Evolutionary conservation across 2,797 vertebrate genomes (phyloP), one percentile per base, ranked within the genome.

Genomic region (Chaenodraco wilsoni): DNA sequence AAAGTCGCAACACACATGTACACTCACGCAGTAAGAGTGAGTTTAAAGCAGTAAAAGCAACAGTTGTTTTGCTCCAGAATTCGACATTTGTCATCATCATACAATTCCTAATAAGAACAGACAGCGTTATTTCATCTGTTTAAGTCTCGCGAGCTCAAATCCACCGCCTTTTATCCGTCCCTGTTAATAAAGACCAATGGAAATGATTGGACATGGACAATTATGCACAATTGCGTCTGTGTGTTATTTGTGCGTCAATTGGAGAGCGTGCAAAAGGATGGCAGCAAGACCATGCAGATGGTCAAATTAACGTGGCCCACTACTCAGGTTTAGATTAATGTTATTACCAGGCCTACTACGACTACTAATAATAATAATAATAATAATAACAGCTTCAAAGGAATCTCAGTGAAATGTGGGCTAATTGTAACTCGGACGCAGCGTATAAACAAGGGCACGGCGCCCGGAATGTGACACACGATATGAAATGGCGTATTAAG

Each of bases 391-490:
- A 19, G 80, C 82, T 88, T 78, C 87, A 81, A 82, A 88, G 58
- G 52, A 46, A 69, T 63, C 74, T 60, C 59, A 49, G 59, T 77
- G 76, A 93, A 85, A 92, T 89, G 71, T 88, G 84, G 88, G 86
- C 84, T 91, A 89, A 91, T 91, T 90, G 83, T 82, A 73, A 90
- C 91, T 91, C 85, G 88, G 91, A 90, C 89, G 82, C 87, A 79
- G 72, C 81, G 84, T 83, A 61, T 73, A 87, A 91, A 88, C 78
- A 82, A 88, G 81, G 91, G 92, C 92, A 79, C 69, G 7, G 85
- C 81, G 91, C 91, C 93, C 90, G 91, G 90, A 92, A 91, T 85
- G 57, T 90, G 93, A 89, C 93, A 92, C 79, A 79, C 82, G 82
- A 88, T 84, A 61, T 88, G 89, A 92, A 92, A 89, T 78, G 83